Percentiles rank a stretch among this genome's conserved stretches.
Conservation (phyloP, 1,140 invertebrate genomes). For the Heliconius melpomene region DNA sequence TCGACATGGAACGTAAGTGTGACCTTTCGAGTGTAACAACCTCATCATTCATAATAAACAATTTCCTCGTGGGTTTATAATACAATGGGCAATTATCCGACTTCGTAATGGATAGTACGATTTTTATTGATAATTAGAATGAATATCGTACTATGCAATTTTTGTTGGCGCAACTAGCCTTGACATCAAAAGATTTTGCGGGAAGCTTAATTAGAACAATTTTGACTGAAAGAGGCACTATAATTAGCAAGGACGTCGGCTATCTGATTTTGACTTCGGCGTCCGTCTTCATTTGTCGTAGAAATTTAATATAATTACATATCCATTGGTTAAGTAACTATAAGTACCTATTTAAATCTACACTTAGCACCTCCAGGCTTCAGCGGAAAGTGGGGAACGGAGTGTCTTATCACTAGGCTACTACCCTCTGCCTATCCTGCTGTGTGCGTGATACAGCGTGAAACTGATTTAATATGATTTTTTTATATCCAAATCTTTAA, state of each 20-base stretch:
- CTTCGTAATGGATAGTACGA: background rate
- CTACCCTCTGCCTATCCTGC: too few relatives aligned
- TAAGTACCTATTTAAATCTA: too few relatives aligned
- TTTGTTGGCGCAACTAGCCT: background rate
- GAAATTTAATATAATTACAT: too few relatives aligned
- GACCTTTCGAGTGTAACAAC: conserved; percentile 45
- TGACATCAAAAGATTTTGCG: background rate
- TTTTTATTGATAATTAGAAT: background rate
- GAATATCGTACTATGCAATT: background rate
- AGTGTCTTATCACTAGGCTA: too few relatives aligned
- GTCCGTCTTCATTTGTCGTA: background rate
- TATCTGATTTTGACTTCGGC: too few relatives aligned
- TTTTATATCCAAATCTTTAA: background rate
- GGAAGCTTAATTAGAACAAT: background rate
- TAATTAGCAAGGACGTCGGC: too few relatives aligned
- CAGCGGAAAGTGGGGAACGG: too few relatives aligned
- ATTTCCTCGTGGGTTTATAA: conserved; percentile 14
- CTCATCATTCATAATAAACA: conserved; percentile 19
- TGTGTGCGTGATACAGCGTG: too few relatives aligned
- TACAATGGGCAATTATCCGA: conserved; percentile 14
- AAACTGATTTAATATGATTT: too few relatives aligned
- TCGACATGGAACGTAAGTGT: conserved; percentile 49
- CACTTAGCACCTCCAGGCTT: too few relatives aligned
- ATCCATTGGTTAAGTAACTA: too few relatives aligned
- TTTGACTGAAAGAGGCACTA: background rate